Conservation (phyloP, 1,140 invertebrate species). For the Cylas formicarius region DNA sequence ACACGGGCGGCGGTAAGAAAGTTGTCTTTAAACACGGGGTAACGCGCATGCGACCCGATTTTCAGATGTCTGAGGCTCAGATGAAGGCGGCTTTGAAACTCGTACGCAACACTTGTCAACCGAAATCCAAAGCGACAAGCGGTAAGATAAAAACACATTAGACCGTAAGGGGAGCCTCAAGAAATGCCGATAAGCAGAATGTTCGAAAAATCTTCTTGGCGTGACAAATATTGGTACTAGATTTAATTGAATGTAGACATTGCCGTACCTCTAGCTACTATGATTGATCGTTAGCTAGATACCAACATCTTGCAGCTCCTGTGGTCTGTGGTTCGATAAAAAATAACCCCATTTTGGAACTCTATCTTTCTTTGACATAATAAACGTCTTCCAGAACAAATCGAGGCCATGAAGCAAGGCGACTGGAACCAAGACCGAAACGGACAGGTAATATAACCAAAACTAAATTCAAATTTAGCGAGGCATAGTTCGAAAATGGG, state of each 20-base stretch:
- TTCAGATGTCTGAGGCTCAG: conserved; percentile 37
- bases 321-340: too few relatives aligned
- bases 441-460: conserved; percentile 16
- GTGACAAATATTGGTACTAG: too few relatives aligned
- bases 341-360: too few relatives aligned
- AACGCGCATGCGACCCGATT: conserved; percentile 10
- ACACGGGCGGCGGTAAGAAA: not conserved
- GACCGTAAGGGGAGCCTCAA: not conserved
- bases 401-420: conserved; percentile 28
- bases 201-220: too few relatives aligned
- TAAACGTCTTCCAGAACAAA: conserved; percentile 24
- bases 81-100: conserved; percentile 34
- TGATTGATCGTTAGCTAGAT: too few relatives aligned
- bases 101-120: conserved; percentile 37
- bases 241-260: too few relatives aligned
- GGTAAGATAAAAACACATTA: conserved; percentile 24
- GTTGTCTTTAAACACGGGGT: not conserved
- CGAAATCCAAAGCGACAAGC: conserved; percentile 36
- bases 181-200: conserved; percentile 1
- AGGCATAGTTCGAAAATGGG: not conserved
- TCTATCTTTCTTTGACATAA: conserved; percentile 4
- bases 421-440: conserved; percentile 27
- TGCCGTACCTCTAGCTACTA: too few relatives aligned
- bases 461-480: not conserved
- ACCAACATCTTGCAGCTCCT: too few relatives aligned